Base-by-base conservation (phyloP, 2,888 invertebrate genomes). In the Apamea monoglypha region DNA sequence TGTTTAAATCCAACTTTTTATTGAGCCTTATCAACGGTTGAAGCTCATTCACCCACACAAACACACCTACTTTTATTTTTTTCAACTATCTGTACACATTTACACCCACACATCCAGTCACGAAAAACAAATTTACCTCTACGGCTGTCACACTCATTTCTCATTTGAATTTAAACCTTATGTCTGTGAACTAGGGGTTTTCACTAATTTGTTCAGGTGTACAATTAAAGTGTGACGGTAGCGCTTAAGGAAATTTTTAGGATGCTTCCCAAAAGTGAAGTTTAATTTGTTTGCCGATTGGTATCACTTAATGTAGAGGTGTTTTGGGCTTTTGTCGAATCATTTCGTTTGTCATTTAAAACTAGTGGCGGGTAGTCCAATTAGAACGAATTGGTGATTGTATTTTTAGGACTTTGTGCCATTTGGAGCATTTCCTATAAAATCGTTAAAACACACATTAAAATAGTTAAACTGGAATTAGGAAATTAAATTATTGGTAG, bases 1-100 rank as follows among this genome's bases (percentile, higher is more conserved):
- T 93, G 95, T 94, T 96, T 95, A 95, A 96, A 96, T 94, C 93
- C 93, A 92, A 93, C 93, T 93, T 95, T 96, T 96, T 96, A 96
- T 96, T 95, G 92, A 90, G 81, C 90, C 92, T 95, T 95, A 95
- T 96, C 95, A 93, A 85, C 90, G 74, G 79, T 78, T 92, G 90
- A 94, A 94, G 94, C 94, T 94, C 91, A 94, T 92, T 93, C 92
- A 93, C 95, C 82, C 94, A 94, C 93, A 95, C 91, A 90, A 80
- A 79, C 82, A 89, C 74, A 84, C 82, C 80, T 83, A 87, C 87
- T 90, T 91, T 92, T 92, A 90, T 92, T 90, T 91, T 89, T 89
- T 78, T 74, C 76, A 69, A 82, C 86, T 81, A 80, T 82, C 81
- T 63, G 56, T 82, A 88, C 74, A 61, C 73, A 78, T 81, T 69